These are phyloP conservation scores for Stenchaetothrips biformis DNA, from an alignment of 2,888 invertebrate species.

Conservation along the genomic window DNA sequence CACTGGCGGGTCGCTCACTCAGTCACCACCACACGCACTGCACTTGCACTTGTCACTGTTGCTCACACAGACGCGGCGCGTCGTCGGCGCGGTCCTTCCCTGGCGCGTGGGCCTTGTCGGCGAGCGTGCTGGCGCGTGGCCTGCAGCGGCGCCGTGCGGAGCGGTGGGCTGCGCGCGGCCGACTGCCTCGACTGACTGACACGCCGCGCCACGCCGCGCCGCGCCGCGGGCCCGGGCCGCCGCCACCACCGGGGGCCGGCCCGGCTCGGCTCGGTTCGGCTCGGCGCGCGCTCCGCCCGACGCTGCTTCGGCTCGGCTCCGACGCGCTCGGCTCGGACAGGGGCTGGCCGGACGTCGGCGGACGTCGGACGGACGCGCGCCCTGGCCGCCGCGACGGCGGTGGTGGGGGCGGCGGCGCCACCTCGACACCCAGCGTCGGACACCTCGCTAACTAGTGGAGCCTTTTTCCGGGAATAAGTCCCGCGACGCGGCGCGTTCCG, in stretches of 20 bases:
- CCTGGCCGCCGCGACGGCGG: not conserved
- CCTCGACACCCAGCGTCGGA: no score
- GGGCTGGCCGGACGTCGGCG: not conserved
- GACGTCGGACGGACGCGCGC: not conserved
- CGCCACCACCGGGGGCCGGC: not conserved
- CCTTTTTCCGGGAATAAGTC: no score
- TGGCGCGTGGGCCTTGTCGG: not conserved
- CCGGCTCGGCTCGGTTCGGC: conserved; percentile 2
- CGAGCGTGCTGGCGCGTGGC: not conserved
- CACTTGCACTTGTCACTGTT: not conserved
- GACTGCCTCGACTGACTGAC: not conserved
- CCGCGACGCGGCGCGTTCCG: no score
- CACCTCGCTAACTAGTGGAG: no score
- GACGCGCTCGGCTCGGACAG: not conserved
- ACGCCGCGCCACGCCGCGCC: not conserved
- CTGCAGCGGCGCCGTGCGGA: not conserved
- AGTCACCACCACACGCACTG: not conserved
- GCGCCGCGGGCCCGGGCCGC: not conserved
- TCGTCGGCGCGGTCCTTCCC: not conserved
- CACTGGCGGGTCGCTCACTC: not conserved
- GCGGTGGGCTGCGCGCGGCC: conserved; percentile 1
- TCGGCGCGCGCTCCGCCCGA: not conserved
- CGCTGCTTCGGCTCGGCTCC: conserved; percentile 3
- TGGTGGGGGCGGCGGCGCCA: no score
- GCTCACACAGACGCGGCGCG: not conserved